Evolutionary conservation across 2,797 vertebrate genomes (phyloP), one percentile per base, ranked within the genome.

Genomic region (Pangasius krempfi): DNA sequence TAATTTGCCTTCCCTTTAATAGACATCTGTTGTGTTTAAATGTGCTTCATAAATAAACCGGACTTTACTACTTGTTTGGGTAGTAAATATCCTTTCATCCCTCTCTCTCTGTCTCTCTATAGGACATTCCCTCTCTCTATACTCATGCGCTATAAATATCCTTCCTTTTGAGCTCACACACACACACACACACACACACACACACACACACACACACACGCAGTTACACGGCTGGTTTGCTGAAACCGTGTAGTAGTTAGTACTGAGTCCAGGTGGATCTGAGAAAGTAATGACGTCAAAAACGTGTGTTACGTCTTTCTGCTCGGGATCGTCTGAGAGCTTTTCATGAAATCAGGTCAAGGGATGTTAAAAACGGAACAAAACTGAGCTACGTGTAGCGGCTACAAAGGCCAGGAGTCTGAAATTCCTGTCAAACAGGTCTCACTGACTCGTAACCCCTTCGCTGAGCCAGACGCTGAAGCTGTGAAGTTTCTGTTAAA

Each of bases 1-100:
- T 86, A 0, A 86, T 86, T 85, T n/a, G 20, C 20, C 66, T 56
- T 73, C 50, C 37, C 66, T 85, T 56, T 16, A 16, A 18, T 9
- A 25, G 50, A 85, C 84, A 85, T 85, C 84, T 86, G 52, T 6
- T 58, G 33, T 60, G 44, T 47, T 75, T 86, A 58, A 86, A 86
- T 47, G 33, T 40, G 52, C 52, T 60, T 73, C 68, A 58, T 56
- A 86, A 86, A 73, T 75, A 58, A n/a, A 86, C 50, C 20, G 4
- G 30, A 86, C 33, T 86, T 86, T 73, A 85, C 22, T 73, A 27
- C 84, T 25, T 85, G 84, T 56, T 60, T 86, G 52, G 54, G 54
- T 75, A n/a, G 16, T 73, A 86, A 86, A 75, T 56, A 60, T 73
- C 22, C 84, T 75, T 86, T 60, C 68, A 60, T 75, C 33, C 5